Evolutionary conservation across 2,888 invertebrate genomes (phyloP), one percentile per base, ranked within the genome.

Genomic region (Hirtodrosophila trivittata): DNA sequence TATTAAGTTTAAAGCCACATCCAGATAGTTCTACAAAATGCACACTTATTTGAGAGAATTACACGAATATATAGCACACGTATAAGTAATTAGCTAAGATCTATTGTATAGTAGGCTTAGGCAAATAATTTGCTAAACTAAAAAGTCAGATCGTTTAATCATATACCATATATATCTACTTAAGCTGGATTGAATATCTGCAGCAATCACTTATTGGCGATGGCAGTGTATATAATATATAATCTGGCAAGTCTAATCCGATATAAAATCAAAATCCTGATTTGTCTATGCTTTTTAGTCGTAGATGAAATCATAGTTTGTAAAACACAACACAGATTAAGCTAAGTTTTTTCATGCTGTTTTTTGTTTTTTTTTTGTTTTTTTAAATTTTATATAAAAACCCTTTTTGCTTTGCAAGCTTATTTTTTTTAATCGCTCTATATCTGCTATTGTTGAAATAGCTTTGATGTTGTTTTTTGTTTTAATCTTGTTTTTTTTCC

Each of bases 1-100:
- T 54, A 45, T 39, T 25, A 26, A 63, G 56, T 70, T 87, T 86
- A 87, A 81, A 87, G 81, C 87, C 87, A 87, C 86, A 81, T 77
- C 65, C 66, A 81, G 85, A 85, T 77, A 70, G 76, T 64, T 56
- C 41, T 62, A 65, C 49, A 80, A 83, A 86, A 80, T 72, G 76
- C 78, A 80, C 63, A 64, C 50, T 58, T 60, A 70, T 8, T 8
- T 26, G 55, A 45, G 18, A 21, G 14, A 12, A 8, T 47, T 49
- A 60, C 62, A 65, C 13, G 32, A 41, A 46, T 33, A 55, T 10
- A 30, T n/a, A 14, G 33, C 41, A 28, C 1, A 28, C 5, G 9
- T 28, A 9, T 28, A 28, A 2, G 5, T 33, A 30, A 51, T 71
- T 76, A 59, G 41, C 58, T 69, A 55, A 38, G 25, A 25, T 28